Conservation (phyloP, 2,113 vertebrate species). For the Mixornis gularis region DNA sequence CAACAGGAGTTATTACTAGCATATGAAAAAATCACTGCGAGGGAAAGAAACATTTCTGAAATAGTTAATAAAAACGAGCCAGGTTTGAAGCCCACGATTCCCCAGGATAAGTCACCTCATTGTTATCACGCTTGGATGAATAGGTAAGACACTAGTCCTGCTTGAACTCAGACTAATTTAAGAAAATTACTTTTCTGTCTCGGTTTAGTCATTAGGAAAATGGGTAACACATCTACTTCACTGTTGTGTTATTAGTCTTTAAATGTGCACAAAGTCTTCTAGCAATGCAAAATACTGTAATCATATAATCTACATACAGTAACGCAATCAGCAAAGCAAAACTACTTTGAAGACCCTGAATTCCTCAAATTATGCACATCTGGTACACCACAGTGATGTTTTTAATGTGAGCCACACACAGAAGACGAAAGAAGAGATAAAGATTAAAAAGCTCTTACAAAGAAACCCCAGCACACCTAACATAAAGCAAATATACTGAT, state of each 20-base stretch:
- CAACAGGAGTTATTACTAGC: constrained; percentile 35
- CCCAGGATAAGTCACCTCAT: constrained; percentile 45
- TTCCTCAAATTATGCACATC: constrained; percentile 23
- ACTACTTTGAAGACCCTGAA: constrained; percentile 23
- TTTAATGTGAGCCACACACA: constrained; percentile 19
- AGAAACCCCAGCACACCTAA: neutral
- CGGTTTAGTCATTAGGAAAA: constrained; percentile 57
- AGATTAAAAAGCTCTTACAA: neutral
- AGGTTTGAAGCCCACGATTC: constrained; percentile 24
- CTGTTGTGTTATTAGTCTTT: constrained; percentile 40
- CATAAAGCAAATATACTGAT: neutral
- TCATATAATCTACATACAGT: constrained; percentile 41
- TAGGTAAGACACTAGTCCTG: constrained; percentile 17
- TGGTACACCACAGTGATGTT: neutral
- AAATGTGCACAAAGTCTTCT: constrained; percentile 32
- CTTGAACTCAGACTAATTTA: constrained; percentile 40
- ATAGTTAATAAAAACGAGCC: constrained; percentile 36
- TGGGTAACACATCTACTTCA: constrained; percentile 29
- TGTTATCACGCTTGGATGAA: constrained; percentile 41
- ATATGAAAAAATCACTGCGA: neutral
- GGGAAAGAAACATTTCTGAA: constrained; percentile 43
- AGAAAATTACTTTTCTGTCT: constrained; percentile 60
- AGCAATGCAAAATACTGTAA: constrained; percentile 42
- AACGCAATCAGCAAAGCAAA: constrained; percentile 37
- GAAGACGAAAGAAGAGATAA: constrained; percentile 6